Evolutionary conservation across 2,797 vertebrate genomes (phyloP).

Genomic region (Geotrypetes seraphini): DNA sequence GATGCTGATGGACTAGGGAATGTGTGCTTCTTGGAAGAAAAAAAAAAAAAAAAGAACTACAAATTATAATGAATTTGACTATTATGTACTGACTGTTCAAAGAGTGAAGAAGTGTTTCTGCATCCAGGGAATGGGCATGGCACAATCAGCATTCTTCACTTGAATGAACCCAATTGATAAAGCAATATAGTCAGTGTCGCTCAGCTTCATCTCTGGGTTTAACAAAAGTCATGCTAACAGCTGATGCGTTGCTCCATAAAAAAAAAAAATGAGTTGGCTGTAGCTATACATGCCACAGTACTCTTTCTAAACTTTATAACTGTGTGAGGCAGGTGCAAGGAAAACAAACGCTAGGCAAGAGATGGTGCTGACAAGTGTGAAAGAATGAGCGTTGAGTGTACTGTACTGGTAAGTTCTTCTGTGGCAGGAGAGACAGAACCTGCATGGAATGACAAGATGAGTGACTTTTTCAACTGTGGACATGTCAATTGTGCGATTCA

Average conservation of each 20-base stretch:
- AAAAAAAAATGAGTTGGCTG: slow-evolving; percentile 55
- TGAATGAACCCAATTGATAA: slow-evolving; percentile 70
- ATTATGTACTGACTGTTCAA: slow-evolving; percentile 65
- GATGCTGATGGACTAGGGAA: slow-evolving; percentile 72
- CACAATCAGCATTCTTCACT: slow-evolving; percentile 75
- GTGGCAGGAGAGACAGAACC: not conserved
- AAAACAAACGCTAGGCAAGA: slow-evolving; percentile 9
- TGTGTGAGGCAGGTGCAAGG: slow-evolving; percentile 36
- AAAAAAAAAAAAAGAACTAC: slow-evolving; percentile 55
- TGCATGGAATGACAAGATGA: too few species aligned
- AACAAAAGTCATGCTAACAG: slow-evolving; percentile 70
- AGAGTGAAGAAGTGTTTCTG: slow-evolving; percentile 65
- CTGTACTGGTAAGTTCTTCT: not conserved
- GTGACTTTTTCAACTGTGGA: not conserved
- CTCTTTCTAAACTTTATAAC: slow-evolving; percentile 46
- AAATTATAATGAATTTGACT: slow-evolving; percentile 80
- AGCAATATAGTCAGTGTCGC: slow-evolving; percentile 70
- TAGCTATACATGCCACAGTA: slow-evolving; percentile 45
- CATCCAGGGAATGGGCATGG: slow-evolving; percentile 59
- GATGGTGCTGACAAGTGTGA: slow-evolving; percentile 19
- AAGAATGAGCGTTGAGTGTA: slow-evolving; percentile 3
- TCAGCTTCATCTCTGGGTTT: slow-evolving; percentile 66
- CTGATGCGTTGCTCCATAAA: slow-evolving; percentile 66
- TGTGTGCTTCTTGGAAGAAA: slow-evolving; percentile 55
- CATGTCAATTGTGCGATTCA: not conserved